These are phyloP conservation scores for Brachyptera risi DNA, from an alignment of 2,888 invertebrate genomes.

Conservation along the genomic window DNA sequence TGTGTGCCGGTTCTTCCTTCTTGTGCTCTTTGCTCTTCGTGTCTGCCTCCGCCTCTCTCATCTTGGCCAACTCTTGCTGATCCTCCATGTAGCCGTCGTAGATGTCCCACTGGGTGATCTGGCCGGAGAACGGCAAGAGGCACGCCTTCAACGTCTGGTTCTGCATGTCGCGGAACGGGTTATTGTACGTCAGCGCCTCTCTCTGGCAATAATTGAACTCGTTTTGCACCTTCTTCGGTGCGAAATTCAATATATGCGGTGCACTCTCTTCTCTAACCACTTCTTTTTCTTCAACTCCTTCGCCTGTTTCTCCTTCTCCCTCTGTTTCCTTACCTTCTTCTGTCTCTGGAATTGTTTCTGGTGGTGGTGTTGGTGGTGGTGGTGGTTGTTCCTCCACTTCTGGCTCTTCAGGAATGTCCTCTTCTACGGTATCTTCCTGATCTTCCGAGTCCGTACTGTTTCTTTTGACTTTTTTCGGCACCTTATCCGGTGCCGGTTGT, in stretches of 20 bases:
- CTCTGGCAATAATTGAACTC: conserved; percentile 95
- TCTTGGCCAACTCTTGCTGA: conserved; percentile 23
- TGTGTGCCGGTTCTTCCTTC: conserved; percentile 49
- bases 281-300: conserved; percentile 40
- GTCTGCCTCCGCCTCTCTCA: too few relatives aligned
- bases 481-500: background rate
- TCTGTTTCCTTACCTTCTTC: background rate
- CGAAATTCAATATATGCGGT: too few relatives aligned
- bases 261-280: conserved; percentile 33
- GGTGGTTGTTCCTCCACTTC: background rate
- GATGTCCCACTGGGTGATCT: conserved; percentile 84
- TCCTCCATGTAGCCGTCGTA: conserved; percentile 86
- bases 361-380: background rate
- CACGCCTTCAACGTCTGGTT: conserved; percentile 91
- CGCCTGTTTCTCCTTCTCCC: conserved; percentile 12
- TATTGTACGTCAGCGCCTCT: conserved; percentile 78
- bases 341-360: background rate
- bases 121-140: conserved; percentile 66
- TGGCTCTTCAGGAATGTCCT: background rate
- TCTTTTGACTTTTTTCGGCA: background rate
- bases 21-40: conserved; percentile 57
- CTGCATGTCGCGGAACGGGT: conserved; percentile 57
- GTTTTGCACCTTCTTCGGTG: conserved; percentile 76
- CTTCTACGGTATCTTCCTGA: background rate
- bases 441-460: background rate